These are phyloP conservation scores for Chloebia gouldiae DNA, from an alignment of 2,113 vertebrate species.

Conservation along the genomic window DNA sequence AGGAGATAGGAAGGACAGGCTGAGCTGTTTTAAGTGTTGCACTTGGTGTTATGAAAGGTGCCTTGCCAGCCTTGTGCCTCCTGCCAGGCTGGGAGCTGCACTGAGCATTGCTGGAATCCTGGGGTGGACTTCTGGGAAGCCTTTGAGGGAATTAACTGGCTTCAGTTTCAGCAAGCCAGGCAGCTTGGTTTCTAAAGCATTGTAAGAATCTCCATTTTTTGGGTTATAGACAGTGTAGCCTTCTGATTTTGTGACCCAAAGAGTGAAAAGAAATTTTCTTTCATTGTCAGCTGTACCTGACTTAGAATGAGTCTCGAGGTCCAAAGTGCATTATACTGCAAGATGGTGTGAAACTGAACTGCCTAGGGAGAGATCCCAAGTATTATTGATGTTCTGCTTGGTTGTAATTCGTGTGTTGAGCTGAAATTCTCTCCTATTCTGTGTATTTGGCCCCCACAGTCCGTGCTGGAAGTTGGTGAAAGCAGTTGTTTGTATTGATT, in stretches of 20 bases:
- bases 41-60: accelerated
- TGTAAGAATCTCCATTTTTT: neutral
- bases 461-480: neutral
- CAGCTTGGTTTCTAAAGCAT: neutral
- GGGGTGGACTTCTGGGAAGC: neutral
- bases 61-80: neutral
- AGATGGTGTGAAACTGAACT: neutral
- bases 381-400: accelerated
- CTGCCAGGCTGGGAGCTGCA: neutral
- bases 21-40: neutral
- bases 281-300: neutral
- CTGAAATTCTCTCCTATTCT: neutral
- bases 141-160: neutral
- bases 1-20: neutral
- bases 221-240: neutral
- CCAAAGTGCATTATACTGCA: accelerated
- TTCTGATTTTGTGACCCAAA: neutral
- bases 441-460: accelerated
- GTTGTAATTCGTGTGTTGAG: neutral
- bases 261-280: neutral
- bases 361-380: neutral
- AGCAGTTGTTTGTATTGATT: neutral
- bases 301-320: too few relatives aligned
- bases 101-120: accelerated
- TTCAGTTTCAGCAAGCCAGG: neutral